These are phyloP conservation scores for Hybognathus amarus DNA, from an alignment of 2,797 vertebrate species.

Conservation along the genomic window DNA sequence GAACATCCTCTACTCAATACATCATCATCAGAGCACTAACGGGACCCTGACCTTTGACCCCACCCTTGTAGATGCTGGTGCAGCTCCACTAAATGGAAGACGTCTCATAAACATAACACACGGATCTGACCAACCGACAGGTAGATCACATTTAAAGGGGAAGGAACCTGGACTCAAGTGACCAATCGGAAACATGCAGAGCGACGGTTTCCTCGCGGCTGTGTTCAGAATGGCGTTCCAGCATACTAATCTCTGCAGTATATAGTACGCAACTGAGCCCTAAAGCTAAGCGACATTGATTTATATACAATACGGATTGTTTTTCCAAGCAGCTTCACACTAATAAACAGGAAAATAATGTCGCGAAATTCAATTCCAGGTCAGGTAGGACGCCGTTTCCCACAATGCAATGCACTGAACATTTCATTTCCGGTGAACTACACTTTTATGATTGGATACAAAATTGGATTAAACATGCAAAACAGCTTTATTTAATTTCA, in stretches of 20 bases:
- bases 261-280: background rate
- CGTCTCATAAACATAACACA: slow-evolving; percentile 50
- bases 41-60: slow-evolving; percentile 32
- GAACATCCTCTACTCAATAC: slow-evolving; percentile 23
- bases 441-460: background rate
- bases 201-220: background rate
- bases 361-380: background rate
- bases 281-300: background rate
- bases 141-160: slow-evolving; percentile 32
- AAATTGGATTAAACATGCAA: slow-evolving; percentile 8
- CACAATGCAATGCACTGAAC: slow-evolving; percentile 21
- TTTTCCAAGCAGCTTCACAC: slow-evolving; percentile 1
- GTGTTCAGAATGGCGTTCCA: background rate
- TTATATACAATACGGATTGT: background rate
- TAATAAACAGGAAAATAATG: background rate
- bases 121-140: slow-evolving; percentile 31
- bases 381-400: background rate
- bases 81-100: slow-evolving; percentile 67
- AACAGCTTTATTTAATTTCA: background rate
- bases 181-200: slow-evolving; percentile 40
- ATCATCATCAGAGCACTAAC: background rate
- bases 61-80: slow-evolving; percentile 67
- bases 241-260: slow-evolving; percentile 12
- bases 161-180: slow-evolving; percentile 32
- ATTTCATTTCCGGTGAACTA: background rate